Base-by-base conservation (phyloP, 1,140 invertebrate species). In the Trinorchestia longiramus region DNA sequence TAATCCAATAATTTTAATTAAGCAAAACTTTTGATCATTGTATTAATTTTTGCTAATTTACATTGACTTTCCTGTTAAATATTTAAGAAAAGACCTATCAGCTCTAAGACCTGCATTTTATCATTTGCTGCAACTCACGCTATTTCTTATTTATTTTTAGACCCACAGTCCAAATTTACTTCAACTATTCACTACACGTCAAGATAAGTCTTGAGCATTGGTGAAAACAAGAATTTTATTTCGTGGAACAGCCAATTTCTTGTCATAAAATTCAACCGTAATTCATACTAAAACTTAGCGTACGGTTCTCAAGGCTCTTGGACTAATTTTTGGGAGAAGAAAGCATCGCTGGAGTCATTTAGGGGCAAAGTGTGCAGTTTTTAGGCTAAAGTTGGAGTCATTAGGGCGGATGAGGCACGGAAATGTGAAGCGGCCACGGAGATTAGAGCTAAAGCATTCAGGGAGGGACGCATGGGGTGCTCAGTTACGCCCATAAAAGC, bases 351-450 rank as follows among this genome's bases (percentile, higher is more conserved):
- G 62, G 62, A 77, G 62, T 77, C 11, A 94, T 94, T 94, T 45
- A n/a, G 43, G 40, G 40, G 43, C 92, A 94, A 94, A 94, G 92
- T 94, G 44, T 43, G 40, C 43, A 43, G 92, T 94, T 94, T 94
- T 94, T 45, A 94, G 92, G 44, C 43, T 43, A 45, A 94, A 94
- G 92, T 94, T 94, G 43, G 36, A 94, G 92, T 94, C 92, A 45
- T 94, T 94, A 94, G 36, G 44, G 92, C 44, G 62, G 44, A 94
- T 47, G 92, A 40, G 41, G 43, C 43, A 47, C 92, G 92, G 92
- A 94, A 94, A 94, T 94, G 44, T 94, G 92, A 77, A 77, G 62
- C 62, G 62, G 62, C 62, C 15, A 36, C 62, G 62, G 15, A 77
- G 62, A 77, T 77, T 77, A 77, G 15, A 77, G 62, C 62, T 77